Conservation (phyloP, 2,797 vertebrate genomes). For the Chromis chromis region DNA sequence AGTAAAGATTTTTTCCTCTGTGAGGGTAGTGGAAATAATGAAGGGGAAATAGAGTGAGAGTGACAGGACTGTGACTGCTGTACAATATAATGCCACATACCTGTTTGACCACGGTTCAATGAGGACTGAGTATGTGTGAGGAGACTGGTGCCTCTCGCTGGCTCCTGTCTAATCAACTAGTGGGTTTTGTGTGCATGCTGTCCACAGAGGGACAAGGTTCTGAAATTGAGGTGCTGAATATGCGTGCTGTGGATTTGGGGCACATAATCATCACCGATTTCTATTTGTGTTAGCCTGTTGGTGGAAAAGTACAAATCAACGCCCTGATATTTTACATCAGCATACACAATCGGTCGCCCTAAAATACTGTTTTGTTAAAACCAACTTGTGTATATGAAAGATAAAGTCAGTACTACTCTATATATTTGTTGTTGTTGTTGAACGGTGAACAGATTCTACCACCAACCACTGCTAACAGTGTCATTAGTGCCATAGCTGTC, state of each 20-base stretch:
- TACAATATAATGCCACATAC: constrained; percentile 51
- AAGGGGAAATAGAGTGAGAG: constrained; percentile 15
- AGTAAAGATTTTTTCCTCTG: constrained; percentile 6
- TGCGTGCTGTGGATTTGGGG: background rate
- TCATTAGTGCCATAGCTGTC: too few species aligned
- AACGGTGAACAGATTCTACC: too few species aligned
- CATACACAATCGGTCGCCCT: too few species aligned
- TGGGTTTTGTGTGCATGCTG: background rate
- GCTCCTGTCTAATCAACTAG: constrained; percentile 7
- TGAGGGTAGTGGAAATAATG: background rate
- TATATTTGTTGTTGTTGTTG: too few species aligned
- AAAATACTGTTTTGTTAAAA: too few species aligned
- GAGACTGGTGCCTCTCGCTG: constrained; percentile 12
- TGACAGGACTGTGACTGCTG: constrained; percentile 24
- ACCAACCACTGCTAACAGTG: too few species aligned
- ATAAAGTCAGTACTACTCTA: too few species aligned
- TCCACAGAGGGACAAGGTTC: background rate
- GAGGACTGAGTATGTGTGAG: constrained; percentile 60
- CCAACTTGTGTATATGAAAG: too few species aligned
- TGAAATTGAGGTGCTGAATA: background rate
- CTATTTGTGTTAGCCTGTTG: background rate
- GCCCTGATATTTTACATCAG: background rate
- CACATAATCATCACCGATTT: background rate
- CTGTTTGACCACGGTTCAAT: constrained; percentile 64
- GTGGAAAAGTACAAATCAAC: background rate